A percentile compares a stretch with the other conserved stretches of the same genome.
These are phyloP conservation scores for Coryphaenoides rupestris DNA, from an alignment of 2,113 vertebrate genomes.

Conservation along the genomic window DNA sequence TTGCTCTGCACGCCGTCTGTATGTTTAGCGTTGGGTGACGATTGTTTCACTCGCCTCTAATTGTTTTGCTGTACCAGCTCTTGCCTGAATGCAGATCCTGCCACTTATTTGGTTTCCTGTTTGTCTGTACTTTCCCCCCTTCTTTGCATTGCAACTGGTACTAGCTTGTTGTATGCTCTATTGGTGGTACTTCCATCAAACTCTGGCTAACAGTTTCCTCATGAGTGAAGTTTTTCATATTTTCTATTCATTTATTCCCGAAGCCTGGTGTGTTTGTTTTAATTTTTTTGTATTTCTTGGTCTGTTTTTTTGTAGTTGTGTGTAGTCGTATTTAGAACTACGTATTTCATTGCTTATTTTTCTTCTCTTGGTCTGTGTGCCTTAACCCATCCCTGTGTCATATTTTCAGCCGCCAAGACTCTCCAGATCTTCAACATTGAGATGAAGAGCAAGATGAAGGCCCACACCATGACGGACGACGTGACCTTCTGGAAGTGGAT, in stretches of 20 bases:
- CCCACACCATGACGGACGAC: conserved; percentile 98
- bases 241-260: conserved; percentile 14
- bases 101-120: conserved; percentile 47
- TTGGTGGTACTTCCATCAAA: conserved; percentile 39
- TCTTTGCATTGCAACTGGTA: conserved; percentile 46
- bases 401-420: conserved; percentile 92
- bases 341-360: background rate
- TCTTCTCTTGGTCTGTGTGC: background rate
- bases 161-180: conserved; percentile 50
- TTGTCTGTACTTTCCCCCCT: conserved; percentile 35
- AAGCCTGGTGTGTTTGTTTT: conserved; percentile 46
- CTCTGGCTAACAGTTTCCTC: conserved; percentile 38
- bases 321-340: background rate
- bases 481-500: conserved; percentile 99
- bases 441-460: conserved; percentile 99
- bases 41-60: background rate
- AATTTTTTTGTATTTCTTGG: conserved; percentile 23
- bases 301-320: background rate
- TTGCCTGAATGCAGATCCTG: conserved; percentile 68
- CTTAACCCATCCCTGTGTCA: conserved; percentile 23
- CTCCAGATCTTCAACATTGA: conserved; percentile 99
- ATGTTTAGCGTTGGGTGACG: conserved; percentile 15
- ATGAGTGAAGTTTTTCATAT: conserved; percentile 43
- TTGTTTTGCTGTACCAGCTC: conserved; percentile 30
- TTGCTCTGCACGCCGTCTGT: conserved; percentile 9